A percentile compares a stretch with the other conserved stretches of the same genome.
Conservation (phyloP, 2,888 invertebrate genomes). For the Bruchidius siliquastri region DNA sequence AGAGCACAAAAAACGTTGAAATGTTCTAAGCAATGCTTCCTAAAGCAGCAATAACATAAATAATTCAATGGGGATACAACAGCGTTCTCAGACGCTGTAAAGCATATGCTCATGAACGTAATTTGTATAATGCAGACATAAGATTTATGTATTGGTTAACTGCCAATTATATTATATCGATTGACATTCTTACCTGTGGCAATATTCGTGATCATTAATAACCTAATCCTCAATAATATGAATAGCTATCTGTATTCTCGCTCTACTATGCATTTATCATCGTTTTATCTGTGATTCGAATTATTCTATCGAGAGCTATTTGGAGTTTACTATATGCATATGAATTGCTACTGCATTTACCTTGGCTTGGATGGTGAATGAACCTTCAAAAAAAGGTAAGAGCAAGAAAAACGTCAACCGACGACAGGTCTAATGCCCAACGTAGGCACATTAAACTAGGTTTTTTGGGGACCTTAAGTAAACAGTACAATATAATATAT, state of each 20-base stretch:
- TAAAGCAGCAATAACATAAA: neutral
- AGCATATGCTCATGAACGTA: neutral
- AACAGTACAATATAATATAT: too few relatives aligned
- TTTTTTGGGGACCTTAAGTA: too few relatives aligned
- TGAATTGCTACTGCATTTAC: neutral
- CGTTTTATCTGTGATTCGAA: neutral
- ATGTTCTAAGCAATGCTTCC: neutral
- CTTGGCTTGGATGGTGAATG: too few relatives aligned
- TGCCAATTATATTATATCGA: neutral
- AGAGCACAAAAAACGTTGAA: too few relatives aligned
- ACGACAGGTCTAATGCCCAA: too few relatives aligned
- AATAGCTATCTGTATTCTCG: neutral
- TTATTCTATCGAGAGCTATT: neutral
- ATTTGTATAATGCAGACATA: neutral
- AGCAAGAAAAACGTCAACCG: too few relatives aligned
- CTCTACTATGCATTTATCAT: neutral
- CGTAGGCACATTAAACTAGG: too few relatives aligned
- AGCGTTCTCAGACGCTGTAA: neutral
- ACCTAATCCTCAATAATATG: neutral
- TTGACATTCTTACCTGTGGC: neutral
- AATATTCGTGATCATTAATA: neutral
- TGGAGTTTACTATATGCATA: neutral
- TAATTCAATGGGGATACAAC: neutral
- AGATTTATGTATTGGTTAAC: neutral
- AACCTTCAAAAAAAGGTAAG: too few relatives aligned